Base-by-base conservation (phyloP, 92 coral and sea anemone genomes). In the Bergia sp. region DNA sequence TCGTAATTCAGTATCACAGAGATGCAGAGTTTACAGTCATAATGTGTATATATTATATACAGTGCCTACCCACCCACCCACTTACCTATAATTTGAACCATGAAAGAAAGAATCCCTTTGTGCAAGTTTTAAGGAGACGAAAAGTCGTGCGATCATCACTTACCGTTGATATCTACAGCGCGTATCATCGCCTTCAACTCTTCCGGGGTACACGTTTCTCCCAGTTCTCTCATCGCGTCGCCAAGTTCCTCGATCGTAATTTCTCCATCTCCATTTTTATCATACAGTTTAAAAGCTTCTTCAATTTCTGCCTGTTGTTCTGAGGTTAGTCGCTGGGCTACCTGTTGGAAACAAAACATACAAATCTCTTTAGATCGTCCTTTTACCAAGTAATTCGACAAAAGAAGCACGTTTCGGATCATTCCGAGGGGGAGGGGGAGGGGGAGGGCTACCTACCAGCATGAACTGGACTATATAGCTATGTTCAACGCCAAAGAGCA, bases 211-310 rank as follows among this genome's bases (percentile, higher is more conserved):
- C 86, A 82, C 21, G 86, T 18, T 42, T 82, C 86, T 66, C 86
- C 86, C 0, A 67, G 55, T 45, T 82, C 40, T 66, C 53, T 64
- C 86, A 82, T 82, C 37, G 86, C 86, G 7, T 82, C 86, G 1
- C 76, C 86, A 10, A 82, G 75, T 44, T 82, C 86, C 75, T 82
- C 86, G 20, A 82, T 12, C 10, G 86, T 82, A 43, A 82, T 82
- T 10, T 82, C 86, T 4, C 86, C 86, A 45, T 82, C 86, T 41
- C 86, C 86, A 13, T 82, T 82, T 45, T 61, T 82, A 58, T 82
- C 86, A 64, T 82, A 82, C 86, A 82, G 42, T 40, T 67, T 66
- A 66, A 82, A 82, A 5, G 86, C 86, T 11, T 66, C 76, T 61
- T 82, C 40, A 8, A 82, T 82, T 18, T 82, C 86, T 11, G 61